A percentile compares a stretch with the other conserved stretches of the same genome.
Evolutionary conservation across 2,888 invertebrate genomes (phyloP).

Genomic region (Aphodius granarius): DNA sequence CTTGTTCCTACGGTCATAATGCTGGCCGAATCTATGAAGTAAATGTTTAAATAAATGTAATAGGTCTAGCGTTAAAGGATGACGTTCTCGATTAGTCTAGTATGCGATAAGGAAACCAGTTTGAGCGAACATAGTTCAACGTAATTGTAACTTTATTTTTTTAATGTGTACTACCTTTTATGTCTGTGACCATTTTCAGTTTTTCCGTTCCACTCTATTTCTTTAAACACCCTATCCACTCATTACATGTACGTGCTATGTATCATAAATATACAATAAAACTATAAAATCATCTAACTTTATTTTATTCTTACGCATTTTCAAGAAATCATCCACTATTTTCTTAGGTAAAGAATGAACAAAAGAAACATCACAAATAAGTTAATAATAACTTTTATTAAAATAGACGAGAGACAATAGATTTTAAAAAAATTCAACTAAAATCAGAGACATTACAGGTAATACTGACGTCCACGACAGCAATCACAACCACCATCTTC

Average conservation of each 20-base stretch:
- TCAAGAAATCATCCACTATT: no score
- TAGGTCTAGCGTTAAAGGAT: neutral
- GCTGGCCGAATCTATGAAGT: slow-evolving; percentile 3
- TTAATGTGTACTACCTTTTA: slow-evolving; percentile 7
- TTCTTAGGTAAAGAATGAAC: neutral
- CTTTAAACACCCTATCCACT: neutral
- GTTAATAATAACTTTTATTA: slow-evolving; percentile 1
- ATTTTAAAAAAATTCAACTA: neutral
- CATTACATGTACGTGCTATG: slow-evolving; percentile 7
- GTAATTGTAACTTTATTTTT: slow-evolving; percentile 8
- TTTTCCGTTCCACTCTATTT: neutral
- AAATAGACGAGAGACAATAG: slow-evolving; percentile 10
- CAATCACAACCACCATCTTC: neutral
- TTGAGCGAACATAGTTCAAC: neutral
- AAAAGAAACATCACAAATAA: neutral
- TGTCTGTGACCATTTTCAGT: slow-evolving; percentile 1
- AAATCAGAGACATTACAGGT: slow-evolving; percentile 1
- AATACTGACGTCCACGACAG: slow-evolving; percentile 6
- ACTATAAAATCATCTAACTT: neutral
- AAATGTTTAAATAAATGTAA: slow-evolving; percentile 12
- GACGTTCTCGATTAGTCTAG: slow-evolving; percentile 8
- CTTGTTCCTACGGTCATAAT: slow-evolving; percentile 12
- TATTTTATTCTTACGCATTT: no score
- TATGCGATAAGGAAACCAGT: neutral
- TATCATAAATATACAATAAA: slow-evolving; percentile 11